Percentiles rank a stretch among this genome's conserved stretches.
These are phyloP conservation scores for Autographa pulchrina DNA, from an alignment of 2,888 invertebrate genomes.

Conservation along the genomic window DNA sequence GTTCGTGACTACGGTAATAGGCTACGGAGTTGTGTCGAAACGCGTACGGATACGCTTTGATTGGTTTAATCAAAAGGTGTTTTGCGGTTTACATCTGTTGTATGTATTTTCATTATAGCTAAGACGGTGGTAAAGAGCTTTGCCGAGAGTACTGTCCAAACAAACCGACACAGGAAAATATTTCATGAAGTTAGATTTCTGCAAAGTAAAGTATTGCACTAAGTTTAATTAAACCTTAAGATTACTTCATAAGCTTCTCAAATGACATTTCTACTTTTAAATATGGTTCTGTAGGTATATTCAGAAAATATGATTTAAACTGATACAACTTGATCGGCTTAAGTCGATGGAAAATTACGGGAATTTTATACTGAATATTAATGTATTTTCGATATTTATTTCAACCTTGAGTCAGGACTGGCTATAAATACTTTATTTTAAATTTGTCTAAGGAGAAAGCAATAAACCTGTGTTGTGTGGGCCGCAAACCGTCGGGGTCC, in stretches of 20 bases:
- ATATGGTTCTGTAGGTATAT: background rate
- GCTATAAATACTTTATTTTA: constrained; percentile 12
- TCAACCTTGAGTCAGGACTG: background rate
- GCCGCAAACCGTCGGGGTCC: constrained; percentile 18
- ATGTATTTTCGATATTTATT: background rate
- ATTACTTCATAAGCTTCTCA: background rate
- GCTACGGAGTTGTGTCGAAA: constrained; percentile 3
- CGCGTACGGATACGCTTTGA: constrained; percentile 26
- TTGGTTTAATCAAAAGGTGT: constrained; percentile 33
- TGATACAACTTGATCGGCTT: constrained; percentile 1
- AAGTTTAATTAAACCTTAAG: background rate
- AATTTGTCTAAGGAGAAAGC: constrained; percentile 13
- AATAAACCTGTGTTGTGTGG: constrained; percentile 13
- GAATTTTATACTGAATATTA: background rate
- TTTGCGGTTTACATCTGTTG: background rate
- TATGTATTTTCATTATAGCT: too few species aligned
- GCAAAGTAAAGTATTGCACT: background rate
- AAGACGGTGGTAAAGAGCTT: too few species aligned
- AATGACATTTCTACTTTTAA: background rate
- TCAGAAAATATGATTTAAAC: background rate
- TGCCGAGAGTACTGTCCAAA: background rate
- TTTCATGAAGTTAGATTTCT: background rate
- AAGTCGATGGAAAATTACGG: background rate
- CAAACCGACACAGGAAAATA: background rate
- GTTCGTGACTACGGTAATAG: constrained; percentile 20